Conservation (phyloP, 2,113 vertebrate species). For the Sturnus vulgaris region DNA sequence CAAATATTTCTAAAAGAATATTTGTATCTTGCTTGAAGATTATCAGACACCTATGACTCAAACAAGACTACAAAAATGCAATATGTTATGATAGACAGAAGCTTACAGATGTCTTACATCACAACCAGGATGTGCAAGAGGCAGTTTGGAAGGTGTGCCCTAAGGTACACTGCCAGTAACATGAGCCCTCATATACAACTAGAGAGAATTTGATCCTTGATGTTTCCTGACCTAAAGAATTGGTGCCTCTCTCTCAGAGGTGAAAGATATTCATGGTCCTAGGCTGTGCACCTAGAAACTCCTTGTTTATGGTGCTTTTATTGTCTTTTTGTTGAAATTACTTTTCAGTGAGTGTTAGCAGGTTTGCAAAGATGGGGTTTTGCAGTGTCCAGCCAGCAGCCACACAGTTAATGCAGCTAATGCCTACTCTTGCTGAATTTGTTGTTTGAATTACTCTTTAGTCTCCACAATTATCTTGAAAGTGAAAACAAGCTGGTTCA, state of each 20-base stretch:
- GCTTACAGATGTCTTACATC: background rate
- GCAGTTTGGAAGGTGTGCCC: background rate
- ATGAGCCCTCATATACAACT: accelerated
- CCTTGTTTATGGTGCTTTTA: background rate
- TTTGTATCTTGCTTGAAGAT: background rate
- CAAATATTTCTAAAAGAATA: background rate
- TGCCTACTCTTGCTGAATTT: background rate
- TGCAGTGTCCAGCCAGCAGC: background rate
- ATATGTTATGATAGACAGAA: background rate
- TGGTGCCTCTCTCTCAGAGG: background rate
- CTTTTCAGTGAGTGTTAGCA: background rate
- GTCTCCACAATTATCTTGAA: conserved; percentile 11
- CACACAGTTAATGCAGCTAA: conserved; percentile 8
- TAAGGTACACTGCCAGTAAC: background rate
- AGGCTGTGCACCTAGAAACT: background rate
- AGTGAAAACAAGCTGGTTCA: conserved; percentile 40
- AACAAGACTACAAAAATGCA: background rate
- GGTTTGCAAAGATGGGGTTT: background rate
- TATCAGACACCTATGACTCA: background rate
- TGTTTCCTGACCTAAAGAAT: background rate
- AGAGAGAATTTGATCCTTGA: background rate
- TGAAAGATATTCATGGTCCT: background rate
- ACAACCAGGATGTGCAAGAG: background rate
- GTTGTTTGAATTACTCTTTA: conserved; percentile 11
- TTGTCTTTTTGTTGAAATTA: background rate